phyloP scores from a whole-genome alignment of 2,888 invertebrate genomes.

The Ochlodes sylvanus region DNA sequence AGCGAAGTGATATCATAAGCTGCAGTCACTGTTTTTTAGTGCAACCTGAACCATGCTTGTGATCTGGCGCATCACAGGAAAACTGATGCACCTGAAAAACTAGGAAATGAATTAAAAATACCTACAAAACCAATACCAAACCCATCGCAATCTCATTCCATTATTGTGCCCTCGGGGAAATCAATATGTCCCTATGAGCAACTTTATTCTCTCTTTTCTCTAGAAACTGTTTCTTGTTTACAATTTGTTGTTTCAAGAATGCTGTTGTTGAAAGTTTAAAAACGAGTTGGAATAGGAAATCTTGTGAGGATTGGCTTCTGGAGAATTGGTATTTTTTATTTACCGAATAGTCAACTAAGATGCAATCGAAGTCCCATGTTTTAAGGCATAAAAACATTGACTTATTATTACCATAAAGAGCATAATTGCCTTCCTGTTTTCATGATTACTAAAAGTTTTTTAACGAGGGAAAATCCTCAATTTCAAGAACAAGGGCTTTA shows the following conservation, averaged over 20 bases:
- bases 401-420: too few relatives aligned
- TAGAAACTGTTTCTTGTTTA: slow-evolving; percentile 23
- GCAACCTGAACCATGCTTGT: too few relatives aligned
- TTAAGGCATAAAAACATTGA: too few relatives aligned
- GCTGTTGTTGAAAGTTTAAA: slow-evolving; percentile 16
- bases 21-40: too few relatives aligned
- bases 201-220: slow-evolving; percentile 16
- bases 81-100: too few relatives aligned
- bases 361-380: background rate
- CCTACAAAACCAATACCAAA: slow-evolving; percentile 43
- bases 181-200: slow-evolving; percentile 30
- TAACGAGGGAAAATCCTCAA: too few relatives aligned
- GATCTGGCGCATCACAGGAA: too few relatives aligned
- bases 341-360: background rate
- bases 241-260: slow-evolving; percentile 16
- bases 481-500: too few relatives aligned
- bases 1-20: too few relatives aligned
- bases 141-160: slow-evolving; percentile 36
- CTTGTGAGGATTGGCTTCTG: background rate
- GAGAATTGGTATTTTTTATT: background rate
- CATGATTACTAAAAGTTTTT: too few relatives aligned
- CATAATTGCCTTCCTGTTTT: too few relatives aligned
- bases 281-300: slow-evolving; percentile 10
- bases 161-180: slow-evolving; percentile 38
- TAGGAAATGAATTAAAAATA: slow-evolving; percentile 55